Evolutionary conservation across 2,113 vertebrate species (phyloP).

Genomic region (Mesocricetus auratus): DNA sequence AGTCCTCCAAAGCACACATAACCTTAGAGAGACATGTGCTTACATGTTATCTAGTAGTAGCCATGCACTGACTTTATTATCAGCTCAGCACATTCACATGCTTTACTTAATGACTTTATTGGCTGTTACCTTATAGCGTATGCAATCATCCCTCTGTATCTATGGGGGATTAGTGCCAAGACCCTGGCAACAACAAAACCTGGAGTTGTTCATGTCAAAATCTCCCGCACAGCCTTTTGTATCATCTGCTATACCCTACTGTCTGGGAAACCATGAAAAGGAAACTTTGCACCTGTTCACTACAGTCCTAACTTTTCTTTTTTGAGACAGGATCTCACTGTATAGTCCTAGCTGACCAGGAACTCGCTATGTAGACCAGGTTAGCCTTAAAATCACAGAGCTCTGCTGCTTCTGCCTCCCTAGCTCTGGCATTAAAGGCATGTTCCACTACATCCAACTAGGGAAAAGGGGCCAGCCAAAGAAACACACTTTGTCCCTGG

Average conservation of each 20-base stretch:
- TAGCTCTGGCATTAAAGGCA: not conserved
- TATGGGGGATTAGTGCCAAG: not conserved
- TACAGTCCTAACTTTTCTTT: not conserved
- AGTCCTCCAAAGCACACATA: accelerated
- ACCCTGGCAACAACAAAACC: not conserved
- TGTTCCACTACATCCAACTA: not conserved
- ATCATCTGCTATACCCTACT: not conserved
- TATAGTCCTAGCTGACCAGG: not conserved
- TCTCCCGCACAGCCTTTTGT: not conserved
- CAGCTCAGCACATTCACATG: not conserved
- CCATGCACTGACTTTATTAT: accelerated
- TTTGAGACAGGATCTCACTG: not conserved
- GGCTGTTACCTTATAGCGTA: not conserved
- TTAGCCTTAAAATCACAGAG: not conserved
- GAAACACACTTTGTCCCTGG: no score
- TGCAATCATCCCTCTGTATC: not conserved
- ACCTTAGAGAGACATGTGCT: not conserved
- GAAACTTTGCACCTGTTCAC: not conserved
- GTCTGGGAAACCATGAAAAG: not conserved
- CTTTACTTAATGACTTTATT: not conserved
- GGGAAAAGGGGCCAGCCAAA: no score
- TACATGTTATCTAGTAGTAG: not conserved
- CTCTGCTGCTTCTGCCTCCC: not conserved
- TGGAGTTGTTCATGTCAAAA: not conserved
- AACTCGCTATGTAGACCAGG: not conserved